Conservation (phyloP, 2,888 invertebrate species). For the Tridacna gigas region DNA sequence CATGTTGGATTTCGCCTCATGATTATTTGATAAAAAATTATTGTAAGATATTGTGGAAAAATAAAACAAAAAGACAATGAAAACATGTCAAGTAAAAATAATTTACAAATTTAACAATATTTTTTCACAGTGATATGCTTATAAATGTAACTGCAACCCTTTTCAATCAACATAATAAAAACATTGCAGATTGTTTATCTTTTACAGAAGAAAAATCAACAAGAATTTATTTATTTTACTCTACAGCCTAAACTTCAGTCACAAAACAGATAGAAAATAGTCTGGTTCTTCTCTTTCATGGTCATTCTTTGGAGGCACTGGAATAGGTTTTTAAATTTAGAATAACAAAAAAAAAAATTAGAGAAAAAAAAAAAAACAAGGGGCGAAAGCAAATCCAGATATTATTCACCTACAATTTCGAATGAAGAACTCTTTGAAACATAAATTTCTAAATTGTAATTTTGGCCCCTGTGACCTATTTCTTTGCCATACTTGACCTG, state of each 20-base stretch:
- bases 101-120: not conserved
- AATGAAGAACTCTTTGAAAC: too few species aligned
- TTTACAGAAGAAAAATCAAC: not conserved
- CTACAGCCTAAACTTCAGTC: not conserved
- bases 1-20: constrained; percentile 15
- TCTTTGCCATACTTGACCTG: too few species aligned
- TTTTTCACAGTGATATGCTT: not conserved
- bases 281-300: not conserved
- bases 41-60: constrained; percentile 20
- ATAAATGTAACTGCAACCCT: not conserved
- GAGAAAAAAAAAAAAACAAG: too few species aligned
- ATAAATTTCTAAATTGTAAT: too few species aligned
- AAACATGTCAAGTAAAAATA: not conserved
- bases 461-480: too few species aligned
- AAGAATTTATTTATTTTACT: not conserved
- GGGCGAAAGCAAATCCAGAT: too few species aligned
- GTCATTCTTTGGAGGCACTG: not conserved
- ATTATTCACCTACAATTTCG: too few species aligned
- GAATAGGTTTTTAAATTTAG: too few species aligned
- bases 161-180: not conserved
- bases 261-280: not conserved
- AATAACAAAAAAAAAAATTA: too few species aligned
- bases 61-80: not conserved
- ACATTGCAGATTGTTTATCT: not conserved
- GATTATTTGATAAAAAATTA: constrained; percentile 11